Conservation (phyloP, 2,113 vertebrate genomes). For the Brachypodius melanocephalos region DNA sequence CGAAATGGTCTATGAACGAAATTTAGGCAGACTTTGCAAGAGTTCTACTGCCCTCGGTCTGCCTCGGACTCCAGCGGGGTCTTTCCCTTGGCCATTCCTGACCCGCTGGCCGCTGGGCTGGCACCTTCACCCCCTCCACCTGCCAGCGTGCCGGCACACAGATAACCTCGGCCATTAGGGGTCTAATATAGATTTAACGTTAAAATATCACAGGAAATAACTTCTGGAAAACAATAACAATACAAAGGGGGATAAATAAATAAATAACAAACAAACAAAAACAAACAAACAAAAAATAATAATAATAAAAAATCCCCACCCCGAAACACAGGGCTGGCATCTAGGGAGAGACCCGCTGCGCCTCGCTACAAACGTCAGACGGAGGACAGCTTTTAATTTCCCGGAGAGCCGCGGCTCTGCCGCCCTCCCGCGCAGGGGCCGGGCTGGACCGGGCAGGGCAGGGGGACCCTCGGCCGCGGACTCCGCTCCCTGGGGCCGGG, state of each 20-base stretch:
- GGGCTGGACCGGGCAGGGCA: neutral
- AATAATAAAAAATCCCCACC: no score
- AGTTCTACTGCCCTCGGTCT: no score
- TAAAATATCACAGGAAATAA: neutral
- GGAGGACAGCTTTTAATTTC: conserved; percentile 1
- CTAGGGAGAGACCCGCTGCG: neutral
- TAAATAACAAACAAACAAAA: no score
- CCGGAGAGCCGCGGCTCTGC: neutral
- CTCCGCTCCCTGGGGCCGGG: no score
- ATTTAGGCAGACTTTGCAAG: neutral
- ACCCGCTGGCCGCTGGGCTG: neutral
- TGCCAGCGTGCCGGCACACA: neutral
- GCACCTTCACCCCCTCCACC: neutral
- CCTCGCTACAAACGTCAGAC: neutral
- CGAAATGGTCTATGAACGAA: neutral
- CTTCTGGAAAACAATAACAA: neutral
- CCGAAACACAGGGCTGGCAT: neutral
- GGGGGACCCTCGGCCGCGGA: neutral
- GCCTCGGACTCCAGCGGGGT: rapidly evolving
- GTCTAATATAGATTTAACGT: rapidly evolving
- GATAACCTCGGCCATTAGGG: rapidly evolving
- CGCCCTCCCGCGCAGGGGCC: neutral
- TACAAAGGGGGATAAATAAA: neutral
- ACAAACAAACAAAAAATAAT: no score
- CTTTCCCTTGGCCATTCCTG: neutral